A percentile compares a stretch with the other conserved stretches of the same genome.
phyloP scores from a whole-genome alignment of 1,140 invertebrate genomes.

The Microplitis mediator region DNA sequence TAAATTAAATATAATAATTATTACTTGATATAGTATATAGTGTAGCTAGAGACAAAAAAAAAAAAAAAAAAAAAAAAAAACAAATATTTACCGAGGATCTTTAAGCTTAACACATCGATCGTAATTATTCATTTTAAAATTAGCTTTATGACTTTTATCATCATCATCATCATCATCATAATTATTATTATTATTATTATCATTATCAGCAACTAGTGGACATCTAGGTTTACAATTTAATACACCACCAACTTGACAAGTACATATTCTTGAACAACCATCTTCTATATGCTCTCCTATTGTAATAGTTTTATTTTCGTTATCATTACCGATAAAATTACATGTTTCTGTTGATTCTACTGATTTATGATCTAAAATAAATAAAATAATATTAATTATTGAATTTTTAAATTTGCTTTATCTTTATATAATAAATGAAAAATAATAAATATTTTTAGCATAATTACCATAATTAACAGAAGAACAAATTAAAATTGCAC shows the following conservation, averaged over 20 bases:
- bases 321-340: constrained; percentile 53
- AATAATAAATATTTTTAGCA: background rate
- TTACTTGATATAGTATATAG: constrained; percentile 1
- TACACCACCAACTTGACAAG: constrained; percentile 74
- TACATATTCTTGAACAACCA: constrained; percentile 78
- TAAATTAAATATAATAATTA: background rate
- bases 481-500: constrained; percentile 70
- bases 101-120: constrained; percentile 54
- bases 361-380: constrained; percentile 30
- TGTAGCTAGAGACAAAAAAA: background rate
- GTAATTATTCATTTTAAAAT: constrained; percentile 47
- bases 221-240: constrained; percentile 75
- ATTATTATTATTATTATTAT: no score
- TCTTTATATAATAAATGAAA: no score
- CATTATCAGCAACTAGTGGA: constrained; percentile 37
- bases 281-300: constrained; percentile 77
- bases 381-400: constrained; percentile 3
- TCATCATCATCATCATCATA: no score
- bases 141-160: constrained; percentile 46
- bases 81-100: constrained; percentile 48
- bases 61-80: no score
- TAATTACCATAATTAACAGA: constrained; percentile 60
- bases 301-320: constrained; percentile 73
- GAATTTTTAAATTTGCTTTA: background rate
- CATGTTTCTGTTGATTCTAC: constrained; percentile 68